Evolutionary conservation across 2,888 invertebrate species (phyloP), one percentile per base, ranked within the genome.

Genomic region (Dolichopus griseipennis): DNA sequence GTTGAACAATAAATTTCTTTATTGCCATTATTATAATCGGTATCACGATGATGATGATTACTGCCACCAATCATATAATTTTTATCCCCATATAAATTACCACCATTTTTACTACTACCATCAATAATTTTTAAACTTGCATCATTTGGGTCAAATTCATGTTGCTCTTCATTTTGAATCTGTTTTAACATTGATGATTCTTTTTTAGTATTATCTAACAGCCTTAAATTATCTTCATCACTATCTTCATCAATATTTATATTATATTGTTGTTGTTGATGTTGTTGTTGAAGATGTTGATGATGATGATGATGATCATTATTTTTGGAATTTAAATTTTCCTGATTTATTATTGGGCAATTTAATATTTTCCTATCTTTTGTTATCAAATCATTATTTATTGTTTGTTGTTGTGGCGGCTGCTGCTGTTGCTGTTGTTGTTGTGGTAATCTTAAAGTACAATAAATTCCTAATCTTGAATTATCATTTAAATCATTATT

Each of bases 401-500:
- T 52, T 52, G 6, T 15, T 52, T 52, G 52, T 52, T 52, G 52
- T 18, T 52, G 15, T 7, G 1, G 15, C n/a, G 1, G 52, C 15
- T 18, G n/a, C 4, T 52, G 52, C 18, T 52, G 52, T 52, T 15
- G 15, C 6, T 27, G 15, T 4, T 27, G 22, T 27, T 63, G 15
- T 10, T 61, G 52, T 64, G 63, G 61, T 65, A 68, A 65, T 67
- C 69, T 64, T n/a, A 70, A 62, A 15, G 71, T 71, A 68, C 71
- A 71, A 70, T 70, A 71, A 20, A 64, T 67, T 33, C 52, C 69
- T 65, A 70, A 68, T 67, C 66, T 69, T 12, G 66, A 37, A 61
- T 70, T 61, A 37, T 66, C 67, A 63, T 65, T 63, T 61, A 64
- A 66, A 41, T 65, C 68, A 33, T 67, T 65, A 68, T 68, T 65